These are phyloP conservation scores for Glandiceps talaboti DNA, from an alignment of 53 echinoderm and acorn worm species.

Conservation along the genomic window DNA sequence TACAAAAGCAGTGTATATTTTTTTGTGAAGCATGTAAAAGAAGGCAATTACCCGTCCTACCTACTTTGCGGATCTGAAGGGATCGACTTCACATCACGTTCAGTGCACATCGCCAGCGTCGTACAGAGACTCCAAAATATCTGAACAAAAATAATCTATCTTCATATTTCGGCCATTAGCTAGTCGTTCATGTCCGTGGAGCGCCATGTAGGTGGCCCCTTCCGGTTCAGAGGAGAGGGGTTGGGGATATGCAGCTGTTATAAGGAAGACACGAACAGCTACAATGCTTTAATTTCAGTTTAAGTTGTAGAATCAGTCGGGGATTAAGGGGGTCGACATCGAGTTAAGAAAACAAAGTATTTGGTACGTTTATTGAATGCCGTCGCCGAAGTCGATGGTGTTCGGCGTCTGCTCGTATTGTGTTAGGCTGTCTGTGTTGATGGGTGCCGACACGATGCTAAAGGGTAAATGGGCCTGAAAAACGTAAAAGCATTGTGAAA, in stretches of 20 bases:
- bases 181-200: too few species aligned
- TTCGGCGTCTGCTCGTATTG: not conserved
- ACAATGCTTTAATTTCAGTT: not conserved
- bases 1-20: too few species aligned
- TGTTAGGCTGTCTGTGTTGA: not conserved
- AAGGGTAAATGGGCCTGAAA: not conserved
- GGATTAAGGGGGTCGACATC: not conserved
- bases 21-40: too few species aligned
- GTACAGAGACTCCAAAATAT: too few species aligned
- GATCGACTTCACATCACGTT: too few species aligned
- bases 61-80: too few species aligned
- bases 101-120: too few species aligned
- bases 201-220: not conserved
- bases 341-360: not conserved
- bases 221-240: too few species aligned
- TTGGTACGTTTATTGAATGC: not conserved
- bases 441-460: not conserved
- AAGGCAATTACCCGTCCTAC: too few species aligned
- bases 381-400: not conserved
- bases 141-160: too few species aligned
- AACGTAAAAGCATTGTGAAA: not conserved
- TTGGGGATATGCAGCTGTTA: not conserved
- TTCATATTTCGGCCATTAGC: too few species aligned
- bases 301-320: not conserved
- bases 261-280: not conserved